Conservation (phyloP, 2,888 invertebrate genomes). For the Tiliacea citrago region DNA sequence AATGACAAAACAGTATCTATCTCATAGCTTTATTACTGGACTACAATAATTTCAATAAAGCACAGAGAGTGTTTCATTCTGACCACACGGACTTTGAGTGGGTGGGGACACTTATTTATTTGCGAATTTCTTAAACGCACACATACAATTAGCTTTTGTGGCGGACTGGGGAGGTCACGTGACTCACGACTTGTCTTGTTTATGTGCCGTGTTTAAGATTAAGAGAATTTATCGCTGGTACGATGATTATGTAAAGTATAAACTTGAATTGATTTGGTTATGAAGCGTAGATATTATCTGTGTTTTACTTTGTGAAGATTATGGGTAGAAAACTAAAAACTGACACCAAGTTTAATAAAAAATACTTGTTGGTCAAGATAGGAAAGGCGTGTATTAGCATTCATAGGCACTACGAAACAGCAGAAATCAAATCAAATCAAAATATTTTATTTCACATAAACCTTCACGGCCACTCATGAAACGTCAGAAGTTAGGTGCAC, state of each 20-base stretch:
- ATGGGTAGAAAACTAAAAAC: too few relatives aligned
- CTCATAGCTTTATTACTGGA: conserved; percentile 42
- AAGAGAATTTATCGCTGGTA: conserved; percentile 52
- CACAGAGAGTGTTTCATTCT: conserved; percentile 48
- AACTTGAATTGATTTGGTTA: conserved; percentile 28
- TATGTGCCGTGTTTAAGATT: conserved; percentile 61
- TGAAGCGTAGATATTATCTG: conserved; percentile 11
- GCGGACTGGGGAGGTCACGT: conserved; percentile 51
- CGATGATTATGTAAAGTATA: conserved; percentile 42
- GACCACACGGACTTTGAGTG: conserved; percentile 67
- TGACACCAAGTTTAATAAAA: too few relatives aligned
- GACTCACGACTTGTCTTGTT: conserved; percentile 63
- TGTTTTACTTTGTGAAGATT: conserved; percentile 7
- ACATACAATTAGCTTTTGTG: conserved; percentile 66
- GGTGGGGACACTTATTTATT: conserved; percentile 67
- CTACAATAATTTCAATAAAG: conserved; percentile 35
- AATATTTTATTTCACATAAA: too few relatives aligned
- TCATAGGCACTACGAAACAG: too few relatives aligned
- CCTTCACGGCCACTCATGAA: too few relatives aligned
- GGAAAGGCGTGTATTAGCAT: too few relatives aligned
- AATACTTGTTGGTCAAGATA: too few relatives aligned
- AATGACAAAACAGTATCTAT: neutral
- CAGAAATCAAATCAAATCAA: too few relatives aligned
- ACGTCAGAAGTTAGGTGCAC: too few relatives aligned
- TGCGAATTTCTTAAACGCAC: conserved; percentile 67